Evolutionary conservation across 2,113 vertebrate species (phyloP).

Genomic region (Helogale parvula): DNA sequence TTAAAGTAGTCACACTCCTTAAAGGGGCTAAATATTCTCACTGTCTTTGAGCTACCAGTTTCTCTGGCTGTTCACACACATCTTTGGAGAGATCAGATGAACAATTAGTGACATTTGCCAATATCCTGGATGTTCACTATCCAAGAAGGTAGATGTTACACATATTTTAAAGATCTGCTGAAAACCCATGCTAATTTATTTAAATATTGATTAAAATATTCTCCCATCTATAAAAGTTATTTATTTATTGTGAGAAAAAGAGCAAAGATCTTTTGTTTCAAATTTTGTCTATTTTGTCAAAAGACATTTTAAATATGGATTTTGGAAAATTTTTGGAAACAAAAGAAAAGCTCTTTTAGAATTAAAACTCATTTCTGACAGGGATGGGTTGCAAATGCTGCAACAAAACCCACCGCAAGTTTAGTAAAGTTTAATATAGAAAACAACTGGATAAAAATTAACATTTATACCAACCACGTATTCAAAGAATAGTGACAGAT

Average conservation of each 20-base stretch:
- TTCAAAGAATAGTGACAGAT: conserved; percentile 9
- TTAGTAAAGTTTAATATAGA: neutral
- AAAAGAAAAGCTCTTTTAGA: neutral
- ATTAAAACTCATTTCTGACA: conserved; percentile 25
- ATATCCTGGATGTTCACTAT: neutral
- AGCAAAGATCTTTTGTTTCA: conserved; percentile 10
- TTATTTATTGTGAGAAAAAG: neutral
- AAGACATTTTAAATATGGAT: neutral
- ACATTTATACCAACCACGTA: neutral
- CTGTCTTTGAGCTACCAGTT: neutral
- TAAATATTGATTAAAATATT: neutral
- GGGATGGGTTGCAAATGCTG: neutral
- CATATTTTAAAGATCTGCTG: neutral
- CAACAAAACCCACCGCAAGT: neutral
- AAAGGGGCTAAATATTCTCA: neutral
- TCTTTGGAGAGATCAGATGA: neutral
- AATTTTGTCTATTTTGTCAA: conserved; percentile 17
- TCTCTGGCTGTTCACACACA: neutral
- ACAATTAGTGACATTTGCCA: neutral
- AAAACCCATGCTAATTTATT: neutral
- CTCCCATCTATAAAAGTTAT: neutral
- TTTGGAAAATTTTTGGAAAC: neutral
- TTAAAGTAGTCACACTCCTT: neutral
- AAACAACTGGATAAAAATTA: conserved; percentile 35
- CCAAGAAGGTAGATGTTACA: neutral